These are phyloP conservation scores for Anguilla marmorata DNA, from an alignment of 2,797 vertebrate genomes.

Conservation along the genomic window DNA sequence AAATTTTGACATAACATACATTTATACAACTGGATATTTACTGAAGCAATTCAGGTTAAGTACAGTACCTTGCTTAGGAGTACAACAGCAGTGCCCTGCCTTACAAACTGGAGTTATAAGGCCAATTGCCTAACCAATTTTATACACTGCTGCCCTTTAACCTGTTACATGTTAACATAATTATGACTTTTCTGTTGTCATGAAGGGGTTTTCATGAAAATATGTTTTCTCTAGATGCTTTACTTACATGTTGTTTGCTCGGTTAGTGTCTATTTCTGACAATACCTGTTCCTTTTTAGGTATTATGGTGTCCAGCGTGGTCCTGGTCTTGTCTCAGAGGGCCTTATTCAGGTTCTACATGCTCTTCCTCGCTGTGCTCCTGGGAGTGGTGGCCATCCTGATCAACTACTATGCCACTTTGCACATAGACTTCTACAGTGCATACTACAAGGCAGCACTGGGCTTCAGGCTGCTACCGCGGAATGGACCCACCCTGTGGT, in stretches of 20 bases:
- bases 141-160: too few relatives aligned
- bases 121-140: too few relatives aligned
- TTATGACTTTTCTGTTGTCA: too few relatives aligned
- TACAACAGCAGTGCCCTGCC: too few relatives aligned
- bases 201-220: too few relatives aligned
- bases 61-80: too few relatives aligned
- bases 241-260: background rate
- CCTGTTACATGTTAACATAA: too few relatives aligned
- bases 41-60: too few relatives aligned
- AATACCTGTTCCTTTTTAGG: conserved; percentile 68
- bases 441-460: conserved; percentile 77
- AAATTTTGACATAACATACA: too few relatives aligned
- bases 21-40: too few relatives aligned
- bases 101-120: too few relatives aligned
- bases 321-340: conserved; percentile 92
- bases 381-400: conserved; percentile 81
- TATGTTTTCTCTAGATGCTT: background rate
- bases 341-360: conserved; percentile 95
- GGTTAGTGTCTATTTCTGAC: background rate
- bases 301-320: conserved; percentile 81
- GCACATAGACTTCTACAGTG: conserved; percentile 84
- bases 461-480: conserved; percentile 80
- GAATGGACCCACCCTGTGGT: conserved; percentile 86
- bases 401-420: conserved; percentile 90
- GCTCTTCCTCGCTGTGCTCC: conserved; percentile 79